phyloP scores from a whole-genome alignment of 2,113 vertebrate species.

The Siniperca knerii region DNA sequence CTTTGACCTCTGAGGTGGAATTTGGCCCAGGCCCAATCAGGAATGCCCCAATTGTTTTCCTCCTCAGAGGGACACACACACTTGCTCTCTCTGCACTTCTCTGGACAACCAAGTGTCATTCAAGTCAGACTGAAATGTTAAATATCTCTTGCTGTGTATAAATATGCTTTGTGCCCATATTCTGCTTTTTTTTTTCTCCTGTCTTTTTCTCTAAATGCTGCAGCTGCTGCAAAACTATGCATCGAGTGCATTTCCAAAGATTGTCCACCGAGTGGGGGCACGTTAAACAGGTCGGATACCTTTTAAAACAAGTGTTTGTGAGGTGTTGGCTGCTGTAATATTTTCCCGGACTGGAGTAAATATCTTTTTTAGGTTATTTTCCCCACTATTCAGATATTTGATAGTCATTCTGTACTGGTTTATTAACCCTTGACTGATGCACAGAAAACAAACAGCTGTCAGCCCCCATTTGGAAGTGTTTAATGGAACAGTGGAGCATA shows the following conservation, averaged over 20 bases:
- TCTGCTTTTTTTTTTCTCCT: constrained; percentile 34
- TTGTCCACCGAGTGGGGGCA: constrained; percentile 64
- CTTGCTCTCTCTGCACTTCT: constrained; percentile 74
- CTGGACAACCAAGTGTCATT: constrained; percentile 73
- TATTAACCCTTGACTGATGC: background rate
- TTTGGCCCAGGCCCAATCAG: constrained; percentile 37
- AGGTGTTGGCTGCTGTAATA: constrained; percentile 21
- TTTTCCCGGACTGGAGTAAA: constrained; percentile 3
- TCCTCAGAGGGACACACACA: constrained; percentile 35
- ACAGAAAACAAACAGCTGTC: background rate
- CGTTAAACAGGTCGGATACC: constrained; percentile 7
- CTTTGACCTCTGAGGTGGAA: constrained; percentile 59
- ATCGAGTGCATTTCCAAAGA: constrained; percentile 86
- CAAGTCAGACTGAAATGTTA: constrained; percentile 54
- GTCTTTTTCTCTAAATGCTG: constrained; percentile 68
- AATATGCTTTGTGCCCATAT: constrained; percentile 60
- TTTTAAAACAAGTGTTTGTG: constrained; percentile 29
- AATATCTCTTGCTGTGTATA: constrained; percentile 66
- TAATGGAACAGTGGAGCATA: background rate
- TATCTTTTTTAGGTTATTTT: background rate
- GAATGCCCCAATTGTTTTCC: constrained; percentile 37
- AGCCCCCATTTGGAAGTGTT: background rate
- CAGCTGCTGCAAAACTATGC: constrained; percentile 86
- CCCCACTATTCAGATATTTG: constrained; percentile 5
- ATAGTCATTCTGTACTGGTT: constrained; percentile 13